A percentile compares a stretch with the other conserved stretches of the same genome.
Evolutionary conservation across 35 echinoderm and acorn worm genomes (phyloP).

Genomic region (Antedon bifida): DNA sequence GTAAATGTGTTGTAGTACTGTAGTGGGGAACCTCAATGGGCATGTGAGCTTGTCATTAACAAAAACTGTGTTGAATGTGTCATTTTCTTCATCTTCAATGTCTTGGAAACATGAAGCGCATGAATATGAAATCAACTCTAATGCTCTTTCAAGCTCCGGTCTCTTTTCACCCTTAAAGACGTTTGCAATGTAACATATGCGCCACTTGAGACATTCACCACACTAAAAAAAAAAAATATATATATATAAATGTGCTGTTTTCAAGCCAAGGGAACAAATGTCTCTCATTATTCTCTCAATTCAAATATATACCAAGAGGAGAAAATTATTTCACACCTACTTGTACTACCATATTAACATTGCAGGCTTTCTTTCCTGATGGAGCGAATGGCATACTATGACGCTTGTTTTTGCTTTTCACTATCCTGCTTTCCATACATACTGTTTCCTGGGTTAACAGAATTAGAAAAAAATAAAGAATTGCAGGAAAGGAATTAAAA

Average conservation of each 20-base stretch:
- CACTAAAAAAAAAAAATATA: constrained; percentile 7
- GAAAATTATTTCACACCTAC: no score
- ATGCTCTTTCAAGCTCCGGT: neutral
- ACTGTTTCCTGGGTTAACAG: no score
- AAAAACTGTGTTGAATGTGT: constrained; percentile 16
- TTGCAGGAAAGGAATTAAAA: no score
- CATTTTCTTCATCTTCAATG: constrained; percentile 3
- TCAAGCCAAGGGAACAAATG: no score
- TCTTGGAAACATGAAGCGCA: constrained; percentile 19
- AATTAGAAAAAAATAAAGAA: no score
- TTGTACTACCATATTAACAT: neutral
- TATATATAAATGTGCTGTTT: no score
- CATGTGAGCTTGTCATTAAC: constrained; percentile 24
- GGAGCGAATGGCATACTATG: neutral
- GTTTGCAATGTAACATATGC: constrained; percentile 12
- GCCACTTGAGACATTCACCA: constrained; percentile 27
- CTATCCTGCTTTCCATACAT: no score
- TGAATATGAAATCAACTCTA: constrained; percentile 12
- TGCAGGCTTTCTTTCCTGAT: neutral
- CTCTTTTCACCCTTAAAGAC: constrained; percentile 16
- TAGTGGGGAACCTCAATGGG: constrained; percentile 20
- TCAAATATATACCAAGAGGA: no score
- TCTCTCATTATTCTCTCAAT: no score
- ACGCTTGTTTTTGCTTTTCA: neutral
- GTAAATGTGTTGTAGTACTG: constrained; percentile 20